Evolutionary conservation across 2,797 vertebrate species (phyloP), one percentile per base, ranked within the genome.

Genomic region (Phoebastria nigripes): DNA sequence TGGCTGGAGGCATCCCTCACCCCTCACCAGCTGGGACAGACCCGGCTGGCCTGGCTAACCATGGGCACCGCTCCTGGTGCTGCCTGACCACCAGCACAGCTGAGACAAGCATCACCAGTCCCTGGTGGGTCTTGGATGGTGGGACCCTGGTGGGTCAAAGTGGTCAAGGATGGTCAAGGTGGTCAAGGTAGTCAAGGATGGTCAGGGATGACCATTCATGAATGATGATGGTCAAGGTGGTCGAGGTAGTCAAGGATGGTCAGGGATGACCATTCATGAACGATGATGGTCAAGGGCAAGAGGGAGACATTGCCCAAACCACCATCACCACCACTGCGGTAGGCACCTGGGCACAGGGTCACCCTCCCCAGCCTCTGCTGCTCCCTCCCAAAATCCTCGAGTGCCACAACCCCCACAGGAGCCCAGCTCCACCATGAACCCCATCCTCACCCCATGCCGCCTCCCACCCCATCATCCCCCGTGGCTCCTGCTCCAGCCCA

Each of bases 41-140:
- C 17, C 10, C 15, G 3, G 37, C 22, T 37, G 26, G 55, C 20
- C 17, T 1, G 3, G 35, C n/a, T 61, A 70, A 15, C 31, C 1
- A 0, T 1, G 14, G 41, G 42, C 41, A 51, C 29, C 0, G 1
- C 31, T 76, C 42, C 61, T 6, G 2, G 42, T 2, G 2, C 44
- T 37, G 55, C 19, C 22, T 0, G 0, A 9, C 6, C 42, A 28
- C 22, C 2, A 4, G 33, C 58, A 65, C 35, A 59, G 16, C 41
- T 1, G 3, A 24, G 56, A 24, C 51, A 76, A 47, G 46, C 29
- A 25, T 49, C 54, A 35, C 20, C 2, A 0, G 12, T 37, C 39
- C 29, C 42, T 33, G 29, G 18, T 37, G n/a, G 29, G 31, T 31
- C 51, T 25, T 15, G 11, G 33, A 5, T 47, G 17, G 42, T 24